These are phyloP conservation scores for Eupristina koningsbergeri DNA, from an alignment of 1,140 invertebrate genomes.

Conservation along the genomic window DNA sequence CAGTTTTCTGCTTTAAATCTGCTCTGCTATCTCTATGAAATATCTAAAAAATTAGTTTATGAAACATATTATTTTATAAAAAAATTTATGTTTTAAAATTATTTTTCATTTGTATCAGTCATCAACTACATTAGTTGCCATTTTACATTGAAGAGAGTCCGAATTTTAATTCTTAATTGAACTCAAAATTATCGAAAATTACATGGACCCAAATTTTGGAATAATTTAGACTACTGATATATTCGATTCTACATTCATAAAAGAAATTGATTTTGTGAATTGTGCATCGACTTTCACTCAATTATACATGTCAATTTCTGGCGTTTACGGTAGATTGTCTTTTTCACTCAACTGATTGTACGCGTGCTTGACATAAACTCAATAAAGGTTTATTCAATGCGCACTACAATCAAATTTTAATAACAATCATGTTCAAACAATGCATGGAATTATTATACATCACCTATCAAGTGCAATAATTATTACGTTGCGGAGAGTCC, in stretches of 20 bases:
- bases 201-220: not conserved
- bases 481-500: not conserved
- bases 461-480: not conserved
- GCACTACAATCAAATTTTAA: conserved; percentile 27
- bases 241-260: conserved; percentile 17
- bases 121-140: too few species aligned
- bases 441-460: conserved; percentile 26
- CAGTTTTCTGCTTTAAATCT: too few species aligned
- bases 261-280: conserved; percentile 32
- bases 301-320: conserved; percentile 29
- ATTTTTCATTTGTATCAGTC: too few species aligned
- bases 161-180: too few species aligned
- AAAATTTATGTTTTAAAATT: too few species aligned
- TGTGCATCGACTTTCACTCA: conserved; percentile 34
- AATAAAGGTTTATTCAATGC: not conserved
- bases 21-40: too few species aligned
- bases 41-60: too few species aligned
- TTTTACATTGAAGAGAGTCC: too few species aligned
- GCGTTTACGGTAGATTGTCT: conserved; percentile 28
- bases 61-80: too few species aligned
- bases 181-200: not conserved
- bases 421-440: conserved; percentile 25
- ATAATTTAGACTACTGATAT: not conserved
- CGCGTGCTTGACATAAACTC: conserved; percentile 28
- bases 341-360: conserved; percentile 33